Evolutionary conservation across 2,888 invertebrate genomes (phyloP).

Genomic region (Pegoplata infirma): DNA sequence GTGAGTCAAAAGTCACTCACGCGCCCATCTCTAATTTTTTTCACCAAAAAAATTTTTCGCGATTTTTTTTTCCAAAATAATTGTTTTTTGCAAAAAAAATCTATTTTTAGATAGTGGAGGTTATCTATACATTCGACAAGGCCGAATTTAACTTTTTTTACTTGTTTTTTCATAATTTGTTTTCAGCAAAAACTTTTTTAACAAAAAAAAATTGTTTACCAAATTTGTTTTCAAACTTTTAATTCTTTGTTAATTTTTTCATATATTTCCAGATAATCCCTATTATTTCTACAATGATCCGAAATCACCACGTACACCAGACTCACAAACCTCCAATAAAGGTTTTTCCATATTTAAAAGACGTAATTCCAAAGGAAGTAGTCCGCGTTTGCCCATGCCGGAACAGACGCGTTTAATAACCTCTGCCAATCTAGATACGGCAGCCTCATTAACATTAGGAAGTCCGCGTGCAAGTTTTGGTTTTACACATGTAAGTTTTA

Average conservation of each 20-base stretch:
- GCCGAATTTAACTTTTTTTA: too few species aligned
- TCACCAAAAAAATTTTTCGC: too few species aligned
- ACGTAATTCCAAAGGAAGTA: slow-evolving; percentile 76
- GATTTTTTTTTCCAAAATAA: too few species aligned
- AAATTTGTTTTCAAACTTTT: not conserved
- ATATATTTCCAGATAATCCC: slow-evolving; percentile 77
- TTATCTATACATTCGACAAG: too few species aligned
- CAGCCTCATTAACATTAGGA: slow-evolving; percentile 75
- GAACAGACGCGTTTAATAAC: slow-evolving; percentile 75
- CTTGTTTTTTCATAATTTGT: too few species aligned
- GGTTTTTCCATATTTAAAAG: slow-evolving; percentile 77
- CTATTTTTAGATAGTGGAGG: too few species aligned
- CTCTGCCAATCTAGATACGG: slow-evolving; percentile 76
- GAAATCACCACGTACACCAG: slow-evolving; percentile 77
- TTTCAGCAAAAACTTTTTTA: not conserved
- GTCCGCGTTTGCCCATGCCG: slow-evolving; percentile 71
- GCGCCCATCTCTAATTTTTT: too few species aligned
- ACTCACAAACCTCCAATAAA: slow-evolving; percentile 73
- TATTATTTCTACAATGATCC: slow-evolving; percentile 78
- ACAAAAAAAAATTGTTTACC: not conserved
- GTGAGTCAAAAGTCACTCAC: too few species aligned
- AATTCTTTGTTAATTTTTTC: slow-evolving; percentile 7
- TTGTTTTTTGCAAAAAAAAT: too few species aligned
- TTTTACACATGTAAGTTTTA: slow-evolving; percentile 73
- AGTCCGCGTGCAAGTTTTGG: slow-evolving; percentile 77